phyloP scores from a whole-genome alignment of 1,140 invertebrate genomes.

The Microplitis demolitor region DNA sequence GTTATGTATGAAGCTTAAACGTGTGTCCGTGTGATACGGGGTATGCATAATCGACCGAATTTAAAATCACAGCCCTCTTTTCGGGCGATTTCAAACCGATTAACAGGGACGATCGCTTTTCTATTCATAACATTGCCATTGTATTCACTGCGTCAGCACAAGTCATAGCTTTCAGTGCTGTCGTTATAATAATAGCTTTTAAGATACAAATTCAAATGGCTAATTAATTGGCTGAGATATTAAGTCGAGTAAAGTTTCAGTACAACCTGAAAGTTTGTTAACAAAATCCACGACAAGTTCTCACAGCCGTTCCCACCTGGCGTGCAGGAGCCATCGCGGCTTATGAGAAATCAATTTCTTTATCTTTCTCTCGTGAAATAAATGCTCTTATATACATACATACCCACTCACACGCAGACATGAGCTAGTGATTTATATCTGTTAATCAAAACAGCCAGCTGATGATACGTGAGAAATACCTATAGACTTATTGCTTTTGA shows the following conservation, averaged over 20 bases:
- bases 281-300: background rate
- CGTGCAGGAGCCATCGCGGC: background rate
- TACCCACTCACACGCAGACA: too few species aligned
- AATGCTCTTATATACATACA: too few species aligned
- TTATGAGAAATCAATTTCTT: background rate
- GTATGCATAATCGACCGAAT: conserved; percentile 16
- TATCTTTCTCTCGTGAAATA: background rate
- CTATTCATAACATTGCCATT: too few species aligned
- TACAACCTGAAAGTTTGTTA: background rate
- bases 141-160: too few species aligned
- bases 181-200: too few species aligned
- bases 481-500: too few species aligned
- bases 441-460: too few species aligned
- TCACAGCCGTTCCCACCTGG: conserved; percentile 3
- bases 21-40: conserved; percentile 1
- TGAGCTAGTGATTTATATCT: too few species aligned
- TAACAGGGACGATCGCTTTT: background rate
- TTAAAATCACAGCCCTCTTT: conserved; percentile 5
- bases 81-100: conserved; percentile 17
- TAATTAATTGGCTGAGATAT: background rate
- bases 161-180: too few species aligned
- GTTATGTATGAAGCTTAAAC: background rate
- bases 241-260: too few species aligned
- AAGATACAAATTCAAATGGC: too few species aligned
- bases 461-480: too few species aligned